A percentile compares a stretch with the other conserved stretches of the same genome.
Evolutionary conservation across 2,888 invertebrate genomes (phyloP).

Genomic region (Rhogogaster chlorosoma): DNA sequence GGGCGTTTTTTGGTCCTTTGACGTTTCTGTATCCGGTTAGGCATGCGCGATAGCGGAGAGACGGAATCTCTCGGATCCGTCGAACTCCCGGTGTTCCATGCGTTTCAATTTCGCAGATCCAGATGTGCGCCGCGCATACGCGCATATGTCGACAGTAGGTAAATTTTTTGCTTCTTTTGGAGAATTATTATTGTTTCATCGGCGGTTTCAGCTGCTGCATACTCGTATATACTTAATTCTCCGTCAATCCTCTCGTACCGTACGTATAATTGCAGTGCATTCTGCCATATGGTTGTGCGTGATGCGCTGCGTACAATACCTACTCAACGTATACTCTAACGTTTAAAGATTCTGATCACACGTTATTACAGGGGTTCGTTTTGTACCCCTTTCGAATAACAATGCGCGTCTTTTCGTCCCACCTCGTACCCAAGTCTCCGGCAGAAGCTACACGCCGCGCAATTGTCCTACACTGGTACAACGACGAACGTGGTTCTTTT

Average conservation of each 20-base stretch:
- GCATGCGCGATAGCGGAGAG: not conserved
- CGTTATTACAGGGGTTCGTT: constrained; percentile 58
- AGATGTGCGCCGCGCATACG: not conserved
- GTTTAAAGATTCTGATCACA: constrained; percentile 65
- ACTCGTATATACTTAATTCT: not conserved
- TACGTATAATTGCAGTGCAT: constrained; percentile 34
- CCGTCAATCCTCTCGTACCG: not conserved
- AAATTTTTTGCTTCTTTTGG: not conserved
- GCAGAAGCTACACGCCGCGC: not conserved
- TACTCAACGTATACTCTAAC: constrained; percentile 61
- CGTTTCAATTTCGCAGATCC: not conserved
- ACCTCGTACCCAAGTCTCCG: not conserved
- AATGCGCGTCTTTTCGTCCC: not conserved
- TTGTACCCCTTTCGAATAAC: constrained; percentile 68
- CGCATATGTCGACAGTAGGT: not conserved
- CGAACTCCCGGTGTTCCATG: not conserved
- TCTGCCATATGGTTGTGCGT: constrained; percentile 50
- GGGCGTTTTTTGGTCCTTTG: constrained; percentile 15
- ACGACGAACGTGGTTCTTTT: not conserved
- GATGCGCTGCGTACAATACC: constrained; percentile 31
- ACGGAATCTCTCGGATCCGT: not conserved
- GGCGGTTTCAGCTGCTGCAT: not conserved
- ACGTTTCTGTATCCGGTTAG: constrained; percentile 40
- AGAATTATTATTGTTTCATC: constrained; percentile 13
- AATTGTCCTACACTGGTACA: not conserved